Percentiles rank a stretch among this genome's conserved stretches.
Evolutionary conservation across 1,140 invertebrate species (phyloP).

Genomic region (Onthophagus taurus): DNA sequence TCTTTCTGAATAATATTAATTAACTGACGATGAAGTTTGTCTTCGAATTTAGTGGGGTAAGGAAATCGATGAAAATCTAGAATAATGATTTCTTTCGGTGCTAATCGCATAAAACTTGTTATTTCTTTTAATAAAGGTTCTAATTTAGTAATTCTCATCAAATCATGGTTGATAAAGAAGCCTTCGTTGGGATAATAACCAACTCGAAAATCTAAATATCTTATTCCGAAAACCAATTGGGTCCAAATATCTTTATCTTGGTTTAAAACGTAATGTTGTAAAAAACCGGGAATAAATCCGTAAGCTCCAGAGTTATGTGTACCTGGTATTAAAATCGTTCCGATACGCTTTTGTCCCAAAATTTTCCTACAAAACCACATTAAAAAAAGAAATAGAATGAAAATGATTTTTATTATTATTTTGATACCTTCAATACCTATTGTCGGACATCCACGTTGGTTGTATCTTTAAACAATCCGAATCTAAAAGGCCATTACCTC

Average conservation of each 20-base stretch:
- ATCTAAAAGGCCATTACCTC: constrained; percentile 39
- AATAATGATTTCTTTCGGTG: constrained; percentile 56
- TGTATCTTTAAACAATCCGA: constrained; percentile 51
- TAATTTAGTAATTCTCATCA: constrained; percentile 54
- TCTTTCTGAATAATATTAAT: constrained; percentile 50
- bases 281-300: constrained; percentile 36
- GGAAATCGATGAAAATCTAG: constrained; percentile 65
- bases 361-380: no score
- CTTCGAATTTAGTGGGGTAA: constrained; percentile 51
- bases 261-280: constrained; percentile 45
- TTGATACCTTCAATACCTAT: constrained; percentile 42
- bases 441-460: constrained; percentile 59
- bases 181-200: constrained; percentile 42
- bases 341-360: constrained; percentile 45
- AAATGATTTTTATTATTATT: constrained; percentile 8
- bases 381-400: constrained; percentile 5
- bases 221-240: constrained; percentile 68
- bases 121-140: constrained; percentile 51
- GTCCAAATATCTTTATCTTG: constrained; percentile 72
- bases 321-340: constrained; percentile 53
- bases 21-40: constrained; percentile 45
- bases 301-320: constrained; percentile 62
- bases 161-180: constrained; percentile 64
- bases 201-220: constrained; percentile 70
- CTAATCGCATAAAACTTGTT: constrained; percentile 49